Conservation (phyloP, 2,797 vertebrate species). For the Eutrigla gurnardus region DNA sequence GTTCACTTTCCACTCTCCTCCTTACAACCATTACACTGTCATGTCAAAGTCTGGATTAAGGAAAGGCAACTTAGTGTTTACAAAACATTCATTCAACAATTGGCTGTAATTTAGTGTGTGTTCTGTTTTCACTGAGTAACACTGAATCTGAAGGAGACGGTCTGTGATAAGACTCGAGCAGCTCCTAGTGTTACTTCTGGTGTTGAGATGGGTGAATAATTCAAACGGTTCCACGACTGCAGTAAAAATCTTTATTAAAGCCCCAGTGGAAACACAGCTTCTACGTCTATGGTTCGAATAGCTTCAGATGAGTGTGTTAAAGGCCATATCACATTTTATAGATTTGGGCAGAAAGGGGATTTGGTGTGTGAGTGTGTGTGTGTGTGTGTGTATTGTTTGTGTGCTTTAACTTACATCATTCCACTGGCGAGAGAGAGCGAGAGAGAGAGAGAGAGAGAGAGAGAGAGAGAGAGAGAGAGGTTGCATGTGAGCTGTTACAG, state of each 20-base stretch:
- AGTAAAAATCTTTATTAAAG: conserved; percentile 50
- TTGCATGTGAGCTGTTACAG: conserved; percentile 22
- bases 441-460: conserved; percentile 39
- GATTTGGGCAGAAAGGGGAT: conserved; percentile 43
- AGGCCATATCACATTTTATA: conserved; percentile 66
- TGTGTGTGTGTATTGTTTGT: conserved; percentile 33
- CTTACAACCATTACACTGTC: conserved; percentile 22
- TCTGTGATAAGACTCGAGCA: not conserved
- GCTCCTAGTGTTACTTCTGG: conserved; percentile 19
- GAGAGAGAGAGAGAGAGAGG: too few species aligned
- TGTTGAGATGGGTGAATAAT: conserved; percentile 51
- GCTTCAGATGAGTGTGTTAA: conserved; percentile 53
- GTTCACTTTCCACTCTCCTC: conserved; percentile 27
- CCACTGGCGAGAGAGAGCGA: conserved; percentile 34
- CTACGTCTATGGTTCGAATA: conserved; percentile 19
- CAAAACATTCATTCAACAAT: conserved; percentile 5
- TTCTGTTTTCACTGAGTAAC: conserved; percentile 4
- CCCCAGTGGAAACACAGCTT: conserved; percentile 42
- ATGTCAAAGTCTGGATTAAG: conserved; percentile 18
- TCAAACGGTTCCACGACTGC: conserved; percentile 23
- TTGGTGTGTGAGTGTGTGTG: conserved; percentile 39
- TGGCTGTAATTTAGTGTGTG: conserved; percentile 9
- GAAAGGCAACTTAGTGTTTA: conserved; percentile 16
- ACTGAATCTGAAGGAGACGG: not conserved
- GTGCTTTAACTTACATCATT: conserved; percentile 57